phyloP scores from a whole-genome alignment of 92 coral and sea anemone genomes.

The Desmophyllum pertusum region DNA sequence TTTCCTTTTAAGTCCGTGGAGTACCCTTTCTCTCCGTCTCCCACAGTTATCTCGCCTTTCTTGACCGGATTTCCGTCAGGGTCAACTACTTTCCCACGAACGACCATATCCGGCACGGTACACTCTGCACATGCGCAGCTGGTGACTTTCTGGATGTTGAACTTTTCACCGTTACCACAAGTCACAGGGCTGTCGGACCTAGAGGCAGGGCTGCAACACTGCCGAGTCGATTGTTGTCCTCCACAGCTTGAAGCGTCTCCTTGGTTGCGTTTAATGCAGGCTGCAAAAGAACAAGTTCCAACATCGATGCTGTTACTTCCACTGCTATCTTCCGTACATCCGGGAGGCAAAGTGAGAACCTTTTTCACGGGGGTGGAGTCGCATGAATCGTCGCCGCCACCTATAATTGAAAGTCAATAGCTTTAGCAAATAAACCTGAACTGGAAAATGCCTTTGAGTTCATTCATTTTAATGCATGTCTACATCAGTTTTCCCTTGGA shows the following conservation, averaged over 20 bases:
- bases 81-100: slow-evolving; percentile 54
- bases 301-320: slow-evolving; percentile 33
- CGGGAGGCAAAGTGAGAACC: slow-evolving; percentile 38
- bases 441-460: no score
- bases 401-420: neutral
- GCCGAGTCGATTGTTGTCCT: neutral
- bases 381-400: slow-evolving; percentile 39
- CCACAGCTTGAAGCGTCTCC: slow-evolving; percentile 31
- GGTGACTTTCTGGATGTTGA: slow-evolving; percentile 29
- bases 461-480: no score
- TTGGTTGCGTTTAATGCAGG: neutral
- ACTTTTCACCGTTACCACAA: neutral
- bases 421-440: no score
- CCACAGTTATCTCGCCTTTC: slow-evolving; percentile 34
- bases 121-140: slow-evolving; percentile 50
- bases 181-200: slow-evolving; percentile 9
- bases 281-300: slow-evolving; percentile 35
- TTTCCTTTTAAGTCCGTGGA: slow-evolving; percentile 21
- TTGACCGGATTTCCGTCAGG: slow-evolving; percentile 32
- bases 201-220: slow-evolving; percentile 39
- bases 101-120: neutral
- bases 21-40: neutral
- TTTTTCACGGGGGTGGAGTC: slow-evolving; percentile 7
- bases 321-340: slow-evolving; percentile 45
- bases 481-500: no score